Conservation (phyloP, 2,797 vertebrate genomes). For the Falco biarmicus region DNA sequence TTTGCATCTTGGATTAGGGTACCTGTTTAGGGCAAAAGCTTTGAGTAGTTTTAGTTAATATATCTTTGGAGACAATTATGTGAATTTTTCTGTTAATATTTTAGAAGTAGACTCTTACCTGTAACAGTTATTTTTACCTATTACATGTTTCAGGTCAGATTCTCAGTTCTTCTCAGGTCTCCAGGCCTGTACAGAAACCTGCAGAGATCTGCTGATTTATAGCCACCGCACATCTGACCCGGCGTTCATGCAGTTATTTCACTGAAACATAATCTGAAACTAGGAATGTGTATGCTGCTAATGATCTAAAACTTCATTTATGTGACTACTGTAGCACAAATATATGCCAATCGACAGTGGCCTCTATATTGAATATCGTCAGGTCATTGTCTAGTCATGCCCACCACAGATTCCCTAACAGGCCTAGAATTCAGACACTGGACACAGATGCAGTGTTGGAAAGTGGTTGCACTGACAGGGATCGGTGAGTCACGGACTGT, state of each 20-base stretch:
- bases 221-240: background rate
- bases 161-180: background rate
- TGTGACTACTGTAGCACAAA: background rate
- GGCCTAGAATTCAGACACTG: background rate
- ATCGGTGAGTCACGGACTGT: rapidly evolving
- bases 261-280: background rate
- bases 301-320: background rate
- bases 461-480: background rate
- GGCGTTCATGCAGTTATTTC: background rate
- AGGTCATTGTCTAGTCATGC: background rate
- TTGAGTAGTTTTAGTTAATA: background rate
- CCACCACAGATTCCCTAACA: background rate
- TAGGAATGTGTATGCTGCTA: background rate
- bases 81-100: background rate
- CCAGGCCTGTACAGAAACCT: background rate
- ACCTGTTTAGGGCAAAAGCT: background rate
- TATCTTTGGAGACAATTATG: background rate
- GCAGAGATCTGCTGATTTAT: background rate
- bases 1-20: background rate
- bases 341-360: background rate
- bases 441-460: background rate
- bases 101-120: background rate
- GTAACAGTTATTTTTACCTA: background rate
- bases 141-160: background rate
- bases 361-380: background rate